These are phyloP conservation scores for Boulengeromyrus knoepffleri DNA, from an alignment of 2,113 vertebrate species.

Conservation along the genomic window DNA sequence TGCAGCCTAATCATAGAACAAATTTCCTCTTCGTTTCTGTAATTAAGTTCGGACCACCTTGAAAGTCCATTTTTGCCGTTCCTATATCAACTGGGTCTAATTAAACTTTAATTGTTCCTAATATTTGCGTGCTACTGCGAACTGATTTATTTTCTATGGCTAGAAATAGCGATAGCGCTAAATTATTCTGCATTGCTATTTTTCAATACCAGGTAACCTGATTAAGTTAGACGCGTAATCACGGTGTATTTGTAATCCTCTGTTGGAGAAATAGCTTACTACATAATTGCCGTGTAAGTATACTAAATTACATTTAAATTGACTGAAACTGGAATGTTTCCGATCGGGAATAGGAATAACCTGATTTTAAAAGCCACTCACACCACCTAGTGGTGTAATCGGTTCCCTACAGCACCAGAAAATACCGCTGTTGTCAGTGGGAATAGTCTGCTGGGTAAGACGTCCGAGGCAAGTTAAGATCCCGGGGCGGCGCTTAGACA, in stretches of 20 bases:
- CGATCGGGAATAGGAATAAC: neutral
- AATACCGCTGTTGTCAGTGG: neutral
- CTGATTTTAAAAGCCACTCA: neutral
- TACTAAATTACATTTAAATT: neutral
- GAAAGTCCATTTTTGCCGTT: neutral
- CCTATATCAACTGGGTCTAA: neutral
- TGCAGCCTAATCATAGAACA: neutral
- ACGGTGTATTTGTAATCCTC: neutral
- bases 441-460: neutral
- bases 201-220: neutral
- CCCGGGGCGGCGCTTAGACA: neutral
- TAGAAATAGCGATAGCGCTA: neutral
- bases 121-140: neutral
- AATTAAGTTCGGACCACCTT: neutral
- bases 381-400: neutral
- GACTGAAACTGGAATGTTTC: neutral
- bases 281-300: neutral
- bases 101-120: neutral
- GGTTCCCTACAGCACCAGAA: neutral
- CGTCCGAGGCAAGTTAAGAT: neutral
- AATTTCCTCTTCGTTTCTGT: neutral
- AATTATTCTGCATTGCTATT: neutral
- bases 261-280: neutral
- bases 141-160: neutral
- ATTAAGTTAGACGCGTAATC: neutral